A percentile compares a stretch with the other conserved stretches of the same genome.
These are phyloP conservation scores for Leptopilina drosophilae DNA, from an alignment of 2,888 invertebrate species.

Conservation along the genomic window DNA sequence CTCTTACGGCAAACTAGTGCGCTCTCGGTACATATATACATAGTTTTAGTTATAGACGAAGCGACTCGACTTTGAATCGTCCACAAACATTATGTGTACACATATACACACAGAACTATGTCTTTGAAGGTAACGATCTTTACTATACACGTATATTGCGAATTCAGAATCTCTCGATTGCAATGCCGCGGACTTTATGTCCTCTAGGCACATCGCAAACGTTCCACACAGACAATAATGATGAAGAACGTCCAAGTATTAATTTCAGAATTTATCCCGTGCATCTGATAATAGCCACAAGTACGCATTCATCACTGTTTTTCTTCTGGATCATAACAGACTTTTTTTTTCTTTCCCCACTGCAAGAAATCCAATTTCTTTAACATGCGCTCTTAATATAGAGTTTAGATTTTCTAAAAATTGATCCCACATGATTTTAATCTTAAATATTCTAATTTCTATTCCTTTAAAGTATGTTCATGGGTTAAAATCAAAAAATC, in stretches of 20 bases:
- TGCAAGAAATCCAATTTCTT: neutral
- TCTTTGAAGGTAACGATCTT: conserved; percentile 39
- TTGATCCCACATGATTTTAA: too few relatives aligned
- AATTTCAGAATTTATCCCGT: conserved; percentile 38
- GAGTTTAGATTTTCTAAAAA: too few relatives aligned
- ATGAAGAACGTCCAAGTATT: conserved; percentile 38
- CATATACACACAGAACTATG: conserved; percentile 1
- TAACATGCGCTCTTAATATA: too few relatives aligned
- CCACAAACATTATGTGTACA: neutral
- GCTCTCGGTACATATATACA: conserved; percentile 61
- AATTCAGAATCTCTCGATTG: conserved; percentile 29
- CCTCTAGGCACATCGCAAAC: conserved; percentile 36
- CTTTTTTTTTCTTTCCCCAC: neutral
- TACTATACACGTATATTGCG: conserved; percentile 10
- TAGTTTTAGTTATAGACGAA: conserved; percentile 50
- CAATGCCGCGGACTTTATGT: conserved; percentile 33
- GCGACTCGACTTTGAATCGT: conserved; percentile 45
- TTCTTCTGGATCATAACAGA: neutral
- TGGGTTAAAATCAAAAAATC: too few relatives aligned
- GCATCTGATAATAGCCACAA: conserved; percentile 32
- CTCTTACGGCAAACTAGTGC: conserved; percentile 72
- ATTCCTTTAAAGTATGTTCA: too few relatives aligned
- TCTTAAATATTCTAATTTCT: too few relatives aligned
- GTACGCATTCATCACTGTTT: conserved; percentile 33
- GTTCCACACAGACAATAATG: conserved; percentile 37